Percentiles rank a stretch among this genome's conserved stretches.
These are phyloP conservation scores for Anas georgica DNA, from an alignment of 2,797 vertebrate species.

Conservation along the genomic window DNA sequence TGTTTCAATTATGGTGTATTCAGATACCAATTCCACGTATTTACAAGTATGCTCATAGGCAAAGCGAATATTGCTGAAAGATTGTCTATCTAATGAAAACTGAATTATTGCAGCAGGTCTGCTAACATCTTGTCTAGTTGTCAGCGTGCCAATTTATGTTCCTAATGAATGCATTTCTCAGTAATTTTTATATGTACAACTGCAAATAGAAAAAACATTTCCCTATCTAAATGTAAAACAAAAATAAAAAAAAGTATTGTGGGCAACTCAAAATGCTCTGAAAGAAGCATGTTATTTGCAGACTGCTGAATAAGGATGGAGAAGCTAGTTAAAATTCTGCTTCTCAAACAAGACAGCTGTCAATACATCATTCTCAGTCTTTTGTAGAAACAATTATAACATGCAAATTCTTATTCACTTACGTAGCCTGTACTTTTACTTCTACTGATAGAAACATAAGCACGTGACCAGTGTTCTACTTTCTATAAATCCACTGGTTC, in stretches of 20 bases:
- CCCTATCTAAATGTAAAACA: not conserved
- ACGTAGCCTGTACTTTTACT: not conserved
- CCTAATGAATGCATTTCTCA: not conserved
- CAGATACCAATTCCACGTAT: not conserved
- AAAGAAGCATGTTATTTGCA: not conserved
- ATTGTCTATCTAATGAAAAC: not conserved
- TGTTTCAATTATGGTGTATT: not conserved
- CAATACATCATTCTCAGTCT: not conserved
- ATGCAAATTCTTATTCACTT: constrained; percentile 18
- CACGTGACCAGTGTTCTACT: not conserved
- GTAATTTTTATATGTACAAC: not conserved
- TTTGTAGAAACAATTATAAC: constrained; percentile 27
- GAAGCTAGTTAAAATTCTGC: not conserved
- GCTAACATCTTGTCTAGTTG: not conserved
- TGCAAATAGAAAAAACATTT: not conserved
- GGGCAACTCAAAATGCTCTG: not conserved
- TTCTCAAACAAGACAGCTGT: not conserved
- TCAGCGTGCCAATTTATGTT: not conserved
- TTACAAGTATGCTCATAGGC: not conserved
- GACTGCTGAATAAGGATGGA: not conserved
- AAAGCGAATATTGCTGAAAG: not conserved
- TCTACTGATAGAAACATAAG: not conserved
- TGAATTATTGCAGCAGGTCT: not conserved
- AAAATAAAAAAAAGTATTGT: not conserved
- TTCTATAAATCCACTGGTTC: not conserved